phyloP scores from a whole-genome alignment of 1,140 invertebrate species.

The Nephila pilipes region DNA sequence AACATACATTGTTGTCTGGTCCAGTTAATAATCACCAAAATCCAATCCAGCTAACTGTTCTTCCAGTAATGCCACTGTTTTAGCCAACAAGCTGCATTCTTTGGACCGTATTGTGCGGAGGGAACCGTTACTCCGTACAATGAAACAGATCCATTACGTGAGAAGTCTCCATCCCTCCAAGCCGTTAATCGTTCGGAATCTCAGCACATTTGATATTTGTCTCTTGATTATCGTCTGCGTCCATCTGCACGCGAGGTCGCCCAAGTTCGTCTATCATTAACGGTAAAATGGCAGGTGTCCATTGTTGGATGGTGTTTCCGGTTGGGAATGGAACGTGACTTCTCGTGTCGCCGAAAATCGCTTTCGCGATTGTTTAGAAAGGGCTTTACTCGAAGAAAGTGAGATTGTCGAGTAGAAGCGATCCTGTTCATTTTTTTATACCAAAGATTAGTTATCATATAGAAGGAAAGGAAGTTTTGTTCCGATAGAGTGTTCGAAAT shows the following conservation, averaged over 20 bases:
- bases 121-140: constrained; percentile 11
- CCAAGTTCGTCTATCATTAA: constrained; percentile 59
- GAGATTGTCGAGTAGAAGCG: background rate
- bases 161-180: background rate
- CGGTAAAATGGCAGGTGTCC: constrained; percentile 41
- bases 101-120: background rate
- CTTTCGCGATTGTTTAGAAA: background rate
- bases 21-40: no score
- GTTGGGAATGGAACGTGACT: constrained; percentile 52
- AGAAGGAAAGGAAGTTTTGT: background rate
- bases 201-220: constrained; percentile 22
- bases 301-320: constrained; percentile 45
- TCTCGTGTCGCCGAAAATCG: constrained; percentile 43
- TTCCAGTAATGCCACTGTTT: no score
- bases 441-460: background rate
- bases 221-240: constrained; percentile 51
- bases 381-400: background rate
- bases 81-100: no score
- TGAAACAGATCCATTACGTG: constrained; percentile 29
- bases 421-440: background rate
- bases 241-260: constrained; percentile 62
- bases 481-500: background rate
- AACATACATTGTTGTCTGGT: no score
- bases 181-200: constrained; percentile 27
- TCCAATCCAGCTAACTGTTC: no score